Percentiles rank a stretch among this genome's conserved stretches.
Conservation (phyloP, 2,888 invertebrate species). For the Xiphydria camelus region DNA sequence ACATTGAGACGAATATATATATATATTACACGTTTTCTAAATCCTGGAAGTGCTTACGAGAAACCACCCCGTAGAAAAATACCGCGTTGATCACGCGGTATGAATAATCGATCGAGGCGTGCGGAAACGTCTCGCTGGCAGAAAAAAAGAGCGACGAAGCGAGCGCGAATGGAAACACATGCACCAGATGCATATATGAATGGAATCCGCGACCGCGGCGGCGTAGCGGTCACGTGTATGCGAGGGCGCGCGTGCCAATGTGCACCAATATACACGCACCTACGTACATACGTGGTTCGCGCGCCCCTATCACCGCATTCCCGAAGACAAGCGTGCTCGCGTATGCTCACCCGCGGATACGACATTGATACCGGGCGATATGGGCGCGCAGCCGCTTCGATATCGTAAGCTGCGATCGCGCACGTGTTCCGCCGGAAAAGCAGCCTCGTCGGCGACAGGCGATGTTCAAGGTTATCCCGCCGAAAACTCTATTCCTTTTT, state of each 20-base stretch:
- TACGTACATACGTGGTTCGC: not conserved
- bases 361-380: too few relatives aligned
- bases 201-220: conserved; percentile 18
- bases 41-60: too few relatives aligned
- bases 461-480: conserved; percentile 33
- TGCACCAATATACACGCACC: not conserved
- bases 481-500: conserved; percentile 13
- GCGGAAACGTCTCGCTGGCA: conserved; percentile 1
- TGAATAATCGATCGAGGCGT: conserved; percentile 24
- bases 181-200: conserved; percentile 23
- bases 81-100: conserved; percentile 19
- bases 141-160: conserved; percentile 4
- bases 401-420: too few relatives aligned
- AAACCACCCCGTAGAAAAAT: too few relatives aligned
- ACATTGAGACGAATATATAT: too few relatives aligned
- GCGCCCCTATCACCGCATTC: conserved; percentile 2
- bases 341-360: not conserved
- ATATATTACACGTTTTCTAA: too few relatives aligned
- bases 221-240: not conserved
- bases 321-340: conserved; percentile 1
- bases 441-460: conserved; percentile 33
- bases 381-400: too few relatives aligned
- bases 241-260: not conserved
- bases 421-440: conserved; percentile 17
- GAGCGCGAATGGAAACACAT: conserved; percentile 10